A percentile compares a stretch with the other conserved stretches of the same genome.
Evolutionary conservation across 2,113 vertebrate species (phyloP).

Genomic region (Colossoma macropomum): DNA sequence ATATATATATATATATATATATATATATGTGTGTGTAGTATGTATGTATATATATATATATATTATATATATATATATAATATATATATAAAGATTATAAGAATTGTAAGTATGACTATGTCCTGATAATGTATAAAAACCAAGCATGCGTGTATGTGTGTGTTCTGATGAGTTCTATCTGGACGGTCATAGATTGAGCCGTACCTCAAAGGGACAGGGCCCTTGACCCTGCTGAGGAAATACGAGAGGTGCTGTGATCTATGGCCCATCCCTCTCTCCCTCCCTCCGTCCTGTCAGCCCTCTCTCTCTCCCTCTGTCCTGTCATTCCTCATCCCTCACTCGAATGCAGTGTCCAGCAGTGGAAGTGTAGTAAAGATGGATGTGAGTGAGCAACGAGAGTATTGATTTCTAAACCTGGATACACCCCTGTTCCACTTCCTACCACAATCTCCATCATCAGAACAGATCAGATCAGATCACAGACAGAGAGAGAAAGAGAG

Average conservation of each 20-base stretch:
- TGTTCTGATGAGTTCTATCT: conserved; percentile 58
- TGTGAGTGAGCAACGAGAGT: conserved; percentile 15
- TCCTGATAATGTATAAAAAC: background rate
- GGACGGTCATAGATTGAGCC: conserved; percentile 48
- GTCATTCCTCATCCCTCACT: conserved; percentile 28
- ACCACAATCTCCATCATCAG: background rate
- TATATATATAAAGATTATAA: background rate
- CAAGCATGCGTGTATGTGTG: conserved; percentile 68
- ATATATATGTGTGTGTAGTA: too few relatives aligned
- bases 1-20: too few relatives aligned
- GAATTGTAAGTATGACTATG: conserved; percentile 67
- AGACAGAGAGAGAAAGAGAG: background rate
- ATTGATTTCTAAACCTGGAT: conserved; percentile 31
- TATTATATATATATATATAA: too few relatives aligned
- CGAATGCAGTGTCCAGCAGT: conserved; percentile 8
- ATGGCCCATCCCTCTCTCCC: conserved; percentile 46
- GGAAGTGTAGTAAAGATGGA: conserved; percentile 31
- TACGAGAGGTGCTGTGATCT: conserved; percentile 58
- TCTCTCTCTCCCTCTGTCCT: conserved; percentile 54
- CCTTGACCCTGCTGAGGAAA: conserved; percentile 63
- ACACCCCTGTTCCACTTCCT: conserved; percentile 35
- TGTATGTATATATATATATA: too few relatives aligned
- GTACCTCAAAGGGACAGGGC: conserved; percentile 56
- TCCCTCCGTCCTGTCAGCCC: conserved; percentile 34
- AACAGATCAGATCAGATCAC: conserved; percentile 1